Evolutionary conservation across 1,140 invertebrate genomes (phyloP), one percentile per base, ranked within the genome.

Genomic region (Cyphomyrmex costatus): DNA sequence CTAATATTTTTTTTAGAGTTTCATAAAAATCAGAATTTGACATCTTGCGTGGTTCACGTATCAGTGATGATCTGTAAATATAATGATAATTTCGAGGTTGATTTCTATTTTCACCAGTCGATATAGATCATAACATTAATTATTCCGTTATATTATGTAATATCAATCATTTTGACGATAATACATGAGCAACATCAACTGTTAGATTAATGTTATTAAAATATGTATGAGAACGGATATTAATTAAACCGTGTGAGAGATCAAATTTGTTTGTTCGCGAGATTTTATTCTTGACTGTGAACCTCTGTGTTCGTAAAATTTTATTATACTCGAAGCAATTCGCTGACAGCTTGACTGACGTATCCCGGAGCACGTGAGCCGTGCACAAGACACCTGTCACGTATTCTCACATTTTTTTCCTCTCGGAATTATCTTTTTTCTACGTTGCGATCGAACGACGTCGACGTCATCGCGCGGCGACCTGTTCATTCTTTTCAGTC

Each of bases 271-370:
- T 12, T 82, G 51, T 82, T 14, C 66, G n/a, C 53, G 66, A 36
- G 33, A 73, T 70, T n/a, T n/a, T 82, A 73, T 82, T 82, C 36
- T 66, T 27, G 21, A 16, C 65, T 30, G 14, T 7, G 61, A 42
- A 36, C 7, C 36, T 14, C 14, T 16, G 36, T 46, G 19, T 46
- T 82, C 51, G 79, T 58, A 70, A 46, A 82, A 82, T 82, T 82
- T 82, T 82, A 82, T 82, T 73, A 82, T 82, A 30, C 66, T 58
- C 68, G 66, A 60, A 82, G 79, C 79, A 60, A 82, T 73, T 53
- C 79, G 51, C 66, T 53, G 79, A 73, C 79, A 82, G 79, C 53
- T 82, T 73, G 79, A 82, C 66, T 82, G 78, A 82, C 79, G 36
- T 82, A 58, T 82, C 8, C 33, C 14, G 24, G 66, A 82, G 53